Evolutionary conservation across 2,888 invertebrate genomes (phyloP), one percentile per base, ranked within the genome.

Genomic region (Apomyelois bistriatella): DNA sequence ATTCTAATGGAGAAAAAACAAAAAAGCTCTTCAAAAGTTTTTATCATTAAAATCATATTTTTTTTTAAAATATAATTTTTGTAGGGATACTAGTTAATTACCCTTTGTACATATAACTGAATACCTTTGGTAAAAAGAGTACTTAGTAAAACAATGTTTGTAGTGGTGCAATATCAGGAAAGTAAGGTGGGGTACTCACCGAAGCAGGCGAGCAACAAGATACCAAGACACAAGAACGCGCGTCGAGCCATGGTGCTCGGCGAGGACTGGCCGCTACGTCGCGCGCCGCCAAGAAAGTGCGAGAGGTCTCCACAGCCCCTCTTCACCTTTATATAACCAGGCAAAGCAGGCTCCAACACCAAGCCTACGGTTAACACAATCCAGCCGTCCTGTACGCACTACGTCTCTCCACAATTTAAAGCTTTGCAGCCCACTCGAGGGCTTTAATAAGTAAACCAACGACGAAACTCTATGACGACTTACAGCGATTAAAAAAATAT

Each of bases 181-280:
- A 59, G 53, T 52, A 58, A 64, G 49, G 50, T 53, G 49, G 43
- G 56, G 74, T 75, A 91, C 91, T 91, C 70, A 91, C 91, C 88
- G 64, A 82, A 74, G 74, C 80, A 82, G 73, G 83, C 81, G 69
- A 90, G 76, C 68, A 89, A 78, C 64, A 90, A 70, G 68, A 91
- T 80, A 74, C 85, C 85, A 64, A 91, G 79, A 76, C 83, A 87
- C 77, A 91, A 78, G 80, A 72, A 85, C 86, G 88, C 83, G 85
- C 79, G 83, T 84, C 91, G 90, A 85, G 91, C 89, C 91, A 91
- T 91, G 82, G 74, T 81, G 89, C 89, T 88, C 88, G 87, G 79
- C 76, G 76, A 76, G 76, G 80, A 87, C 88, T 88, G 88, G 81
- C 74, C 74, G 72, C 70, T 76, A 76, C 76, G 76, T 74, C 78